Base-by-base conservation (phyloP, 2,888 invertebrate genomes). In the Ligdia adustata region DNA sequence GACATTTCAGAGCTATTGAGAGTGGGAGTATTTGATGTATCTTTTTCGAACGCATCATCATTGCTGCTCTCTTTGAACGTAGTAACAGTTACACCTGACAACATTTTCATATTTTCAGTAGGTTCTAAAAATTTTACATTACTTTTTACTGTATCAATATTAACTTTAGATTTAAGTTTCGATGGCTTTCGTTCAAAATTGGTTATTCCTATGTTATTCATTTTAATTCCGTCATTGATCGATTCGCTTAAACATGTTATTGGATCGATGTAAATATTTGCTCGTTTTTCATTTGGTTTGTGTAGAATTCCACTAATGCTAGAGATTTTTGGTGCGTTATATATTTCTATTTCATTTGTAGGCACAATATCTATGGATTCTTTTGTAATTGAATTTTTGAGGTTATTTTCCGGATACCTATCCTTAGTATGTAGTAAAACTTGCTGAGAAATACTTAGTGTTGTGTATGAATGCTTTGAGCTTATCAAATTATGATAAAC, bases 401-500 rank as follows among this genome's bases (percentile, higher is more conserved):
- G 6, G n/a, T 24, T n/a, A n/a, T n/a, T n/a, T n/a, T n/a, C n/a
- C n/a, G n/a, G n/a, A n/a, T n/a, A n/a, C n/a, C n/a, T n/a, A n/a
- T n/a, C n/a, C n/a, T n/a, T n/a, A n/a, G n/a, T n/a, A n/a, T n/a
- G n/a, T n/a, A n/a, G n/a, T n/a, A n/a, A n/a, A n/a, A n/a, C n/a
- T n/a, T n/a, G n/a, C n/a, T n/a, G n/a, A n/a, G n/a, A n/a, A n/a
- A n/a, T n/a, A n/a, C n/a, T n/a, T 9, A 35, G 40, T 35, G 3
- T 44, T 42, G 15, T 7, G 16, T 64, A 57, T 4, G 62, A 41
- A 2, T 31, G n/a, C n/a, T n/a, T n/a, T n/a, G n/a, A n/a, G n/a
- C n/a, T n/a, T 48, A 66, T 66, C 4, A 72, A 44, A 46, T 60
- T 69, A 42, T 69, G 45, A n/a, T 69, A 64, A 9, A 70, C 49